Percentiles rank a stretch among this genome's conserved stretches.
phyloP scores from a whole-genome alignment of 2,888 invertebrate species.

The Eledona agricola region DNA sequence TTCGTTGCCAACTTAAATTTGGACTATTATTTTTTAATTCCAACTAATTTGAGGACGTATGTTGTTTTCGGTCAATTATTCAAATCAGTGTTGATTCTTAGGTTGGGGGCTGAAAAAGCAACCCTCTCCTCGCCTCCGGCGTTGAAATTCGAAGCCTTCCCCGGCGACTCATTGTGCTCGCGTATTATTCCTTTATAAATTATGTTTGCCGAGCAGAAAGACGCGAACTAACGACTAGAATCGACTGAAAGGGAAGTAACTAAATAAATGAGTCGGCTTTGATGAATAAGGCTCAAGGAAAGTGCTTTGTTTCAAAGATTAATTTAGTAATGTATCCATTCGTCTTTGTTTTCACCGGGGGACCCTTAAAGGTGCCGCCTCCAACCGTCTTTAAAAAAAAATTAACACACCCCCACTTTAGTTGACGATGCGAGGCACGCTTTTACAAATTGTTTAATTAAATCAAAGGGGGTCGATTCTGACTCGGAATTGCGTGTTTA shows the following conservation, averaged over 20 bases:
- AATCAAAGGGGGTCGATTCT: conserved; percentile 52
- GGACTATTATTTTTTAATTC: too few relatives aligned
- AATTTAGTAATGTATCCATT: conserved; percentile 62
- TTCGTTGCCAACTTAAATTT: too few relatives aligned
- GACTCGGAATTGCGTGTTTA: conserved; percentile 49
- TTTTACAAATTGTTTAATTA: conserved; percentile 63
- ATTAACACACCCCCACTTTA: conserved; percentile 46
- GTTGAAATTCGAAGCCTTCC: conserved; percentile 18
- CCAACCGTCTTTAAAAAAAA: conserved; percentile 7
- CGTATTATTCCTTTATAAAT: conserved; percentile 49
- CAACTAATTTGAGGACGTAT: too few relatives aligned
- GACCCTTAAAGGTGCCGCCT: conserved; percentile 47
- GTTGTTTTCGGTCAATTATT: too few relatives aligned
- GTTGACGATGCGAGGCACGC: conserved; percentile 60
- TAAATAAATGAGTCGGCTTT: conserved; percentile 61
- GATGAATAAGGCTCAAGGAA: conserved; percentile 61
- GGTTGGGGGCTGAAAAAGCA: too few relatives aligned
- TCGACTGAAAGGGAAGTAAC: conserved; percentile 56
- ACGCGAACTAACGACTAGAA: conserved; percentile 55
- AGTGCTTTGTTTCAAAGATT: conserved; percentile 62
- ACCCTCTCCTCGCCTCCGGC: too few relatives aligned
- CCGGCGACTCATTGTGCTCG: conserved; percentile 30
- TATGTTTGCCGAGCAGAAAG: conserved; percentile 50
- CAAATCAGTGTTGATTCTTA: too few relatives aligned
- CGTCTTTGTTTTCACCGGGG: conserved; percentile 57